Evolutionary conservation across 2,797 vertebrate genomes (phyloP), one percentile per base, ranked within the genome.

Genomic region (Apodemus agrarius): DNA sequence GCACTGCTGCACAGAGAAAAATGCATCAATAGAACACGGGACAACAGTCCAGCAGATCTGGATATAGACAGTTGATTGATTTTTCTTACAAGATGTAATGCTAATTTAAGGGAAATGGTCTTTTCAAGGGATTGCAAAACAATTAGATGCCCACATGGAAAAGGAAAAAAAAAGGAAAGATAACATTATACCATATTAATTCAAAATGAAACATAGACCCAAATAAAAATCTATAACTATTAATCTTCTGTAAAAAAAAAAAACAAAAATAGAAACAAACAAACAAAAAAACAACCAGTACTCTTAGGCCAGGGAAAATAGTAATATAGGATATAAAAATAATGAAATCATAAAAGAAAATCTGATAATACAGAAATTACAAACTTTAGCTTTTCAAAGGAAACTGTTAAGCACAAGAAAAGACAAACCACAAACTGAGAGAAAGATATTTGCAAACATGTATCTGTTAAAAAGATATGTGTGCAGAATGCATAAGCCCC

Each of bases 221-320:
- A 94, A 94, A 92, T 61, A 85, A 95, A 96, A 86, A 88, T 85
- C n/a, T 84, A 57, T 72, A 89, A 90, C 40, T 74, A 2, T 49
- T 46, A 93, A 84, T 85, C 12, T 61, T 91, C 37, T 78, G 52
- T 29, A 83, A 80, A 61, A 6, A 97, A 22, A 17, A 54, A 49
- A n/a, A n/a, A 3, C 1, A 24, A 61, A 24, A 92, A 78, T 57
- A 7, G 96, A 26, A 46, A 4, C 46, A 46, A 49, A 7, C 46
- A 49, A 7, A 49, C 4, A 49, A 11, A 61, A 3, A 79, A 7
- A 49, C 11, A 61, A 3, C 74, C 59, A 65, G 21, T 81, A 52
- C 54, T n/a, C 16, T 52, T 37, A 4, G 1, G 11, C n/a, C 67
- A 26, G 49, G 2, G 1, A 69, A 89, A 37, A 75, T 57, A 29